Conservation (phyloP, 2,888 invertebrate species). For the Bimastos eiseni region DNA sequence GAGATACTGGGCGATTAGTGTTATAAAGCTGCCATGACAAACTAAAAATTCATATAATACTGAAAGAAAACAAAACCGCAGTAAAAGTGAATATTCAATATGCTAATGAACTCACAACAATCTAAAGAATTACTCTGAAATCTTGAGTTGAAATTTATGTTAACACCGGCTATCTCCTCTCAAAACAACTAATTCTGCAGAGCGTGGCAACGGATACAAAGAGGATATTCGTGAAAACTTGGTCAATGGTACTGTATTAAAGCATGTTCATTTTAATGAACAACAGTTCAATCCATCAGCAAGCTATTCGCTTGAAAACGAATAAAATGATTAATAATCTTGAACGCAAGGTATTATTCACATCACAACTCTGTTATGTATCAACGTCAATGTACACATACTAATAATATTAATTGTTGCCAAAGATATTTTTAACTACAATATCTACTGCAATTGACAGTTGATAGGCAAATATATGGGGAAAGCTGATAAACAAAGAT, state of each 20-base stretch:
- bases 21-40: neutral
- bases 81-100: neutral
- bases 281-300: neutral
- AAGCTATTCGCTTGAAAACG: neutral
- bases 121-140: neutral
- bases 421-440: neutral
- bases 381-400: neutral
- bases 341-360: neutral
- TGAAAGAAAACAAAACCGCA: neutral
- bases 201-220: neutral
- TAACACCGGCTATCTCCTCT: neutral
- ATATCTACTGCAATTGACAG: neutral
- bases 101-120: neutral
- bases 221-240: neutral
- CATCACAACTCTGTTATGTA: neutral
- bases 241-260: neutral
- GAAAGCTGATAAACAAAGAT: no score
- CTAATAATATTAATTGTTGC: neutral
- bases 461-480: no score
- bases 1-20: neutral
- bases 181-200: neutral
- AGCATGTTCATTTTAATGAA: constrained; percentile 13
- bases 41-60: neutral
- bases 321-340: neutral
- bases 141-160: neutral